These are phyloP conservation scores for Tenthredo mesomela DNA, from an alignment of 2,888 invertebrate genomes.

Conservation along the genomic window DNA sequence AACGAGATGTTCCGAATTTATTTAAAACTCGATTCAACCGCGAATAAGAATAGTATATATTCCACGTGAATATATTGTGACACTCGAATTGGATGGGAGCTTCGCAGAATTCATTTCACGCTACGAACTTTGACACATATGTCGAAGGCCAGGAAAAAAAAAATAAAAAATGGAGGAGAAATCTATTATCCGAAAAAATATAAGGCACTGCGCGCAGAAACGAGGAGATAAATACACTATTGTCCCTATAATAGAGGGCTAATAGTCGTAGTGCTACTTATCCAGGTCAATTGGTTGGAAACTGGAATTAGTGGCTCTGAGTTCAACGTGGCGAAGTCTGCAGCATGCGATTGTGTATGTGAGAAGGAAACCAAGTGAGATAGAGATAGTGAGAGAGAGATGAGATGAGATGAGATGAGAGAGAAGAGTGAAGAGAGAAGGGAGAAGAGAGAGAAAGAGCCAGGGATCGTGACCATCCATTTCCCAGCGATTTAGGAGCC, in stretches of 20 bases:
- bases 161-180: not conserved
- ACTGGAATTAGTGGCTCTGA: conserved; percentile 46
- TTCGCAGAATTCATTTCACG: too few species aligned
- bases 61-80: not conserved
- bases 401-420: not conserved
- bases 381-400: not conserved
- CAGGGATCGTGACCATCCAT: conserved; percentile 48
- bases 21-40: conserved; percentile 10
- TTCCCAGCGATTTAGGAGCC: conserved; percentile 50
- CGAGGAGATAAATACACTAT: conserved; percentile 1
- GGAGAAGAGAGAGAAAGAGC: not conserved
- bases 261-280: conserved; percentile 48
- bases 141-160: not conserved
- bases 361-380: not conserved
- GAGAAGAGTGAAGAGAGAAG: not conserved
- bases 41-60: not conserved
- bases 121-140: not conserved
- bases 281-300: conserved; percentile 53
- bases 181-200: not conserved
- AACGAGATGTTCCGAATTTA: conserved; percentile 21
- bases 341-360: not conserved
- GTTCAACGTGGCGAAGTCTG: not conserved
- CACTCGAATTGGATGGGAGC: not conserved
- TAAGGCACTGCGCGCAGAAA: not conserved
- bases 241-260: conserved; percentile 26